Evolutionary conservation across 2,113 vertebrate genomes (phyloP), one percentile per base, ranked within the genome.

Genomic region (Okapia johnstoni): DNA sequence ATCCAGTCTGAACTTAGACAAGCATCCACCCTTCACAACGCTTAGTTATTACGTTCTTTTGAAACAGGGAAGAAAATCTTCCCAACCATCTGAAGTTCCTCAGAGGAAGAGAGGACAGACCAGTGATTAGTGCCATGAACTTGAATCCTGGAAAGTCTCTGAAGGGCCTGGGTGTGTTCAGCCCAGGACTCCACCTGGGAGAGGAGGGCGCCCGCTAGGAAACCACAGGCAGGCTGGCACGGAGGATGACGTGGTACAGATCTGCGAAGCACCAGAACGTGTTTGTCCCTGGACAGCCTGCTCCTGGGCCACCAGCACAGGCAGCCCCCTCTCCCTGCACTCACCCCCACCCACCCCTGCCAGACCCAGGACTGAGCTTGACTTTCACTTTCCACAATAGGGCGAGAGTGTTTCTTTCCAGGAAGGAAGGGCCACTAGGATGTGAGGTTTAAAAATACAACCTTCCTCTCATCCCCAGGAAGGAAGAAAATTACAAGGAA

Each of bases 21-120:
- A 79, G 46, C 70, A 92, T 70, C 60, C 40, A 70, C 66, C 95
- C 96, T 81, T 97, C 46, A 7, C 57, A 92, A 76, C 48, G 90
- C 94, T 92, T 84, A 96, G 97, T 98, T 97, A 97, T 85, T 86
- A 88, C 66, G n/a, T 96, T 92, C 80, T 89, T 36, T 54, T 36
- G 92, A 58, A 90, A 79, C 19, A 84, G 1, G 10, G 33, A 85
- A 96, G 89, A 88, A 94, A 89, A 85, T 52, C 97, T 95, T 97
- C 97, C 66, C 98, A 96, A 96, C 87, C 86, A n/a, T 97, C 7
- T 66, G 92, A 94, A 50, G 16, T 77, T 94, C 55, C 58, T 63
- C 58, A 2, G 48, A 97, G 96, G 85, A 97, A 95, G 73, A 96
- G 70, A 98, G 92, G 90, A 96, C 90, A 97, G 95, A 57, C 57